A percentile compares a stretch with the other conserved stretches of the same genome.
Evolutionary conservation across 2,797 vertebrate genomes (phyloP).

Genomic region (Parauchenoglanis ngamensis): DNA sequence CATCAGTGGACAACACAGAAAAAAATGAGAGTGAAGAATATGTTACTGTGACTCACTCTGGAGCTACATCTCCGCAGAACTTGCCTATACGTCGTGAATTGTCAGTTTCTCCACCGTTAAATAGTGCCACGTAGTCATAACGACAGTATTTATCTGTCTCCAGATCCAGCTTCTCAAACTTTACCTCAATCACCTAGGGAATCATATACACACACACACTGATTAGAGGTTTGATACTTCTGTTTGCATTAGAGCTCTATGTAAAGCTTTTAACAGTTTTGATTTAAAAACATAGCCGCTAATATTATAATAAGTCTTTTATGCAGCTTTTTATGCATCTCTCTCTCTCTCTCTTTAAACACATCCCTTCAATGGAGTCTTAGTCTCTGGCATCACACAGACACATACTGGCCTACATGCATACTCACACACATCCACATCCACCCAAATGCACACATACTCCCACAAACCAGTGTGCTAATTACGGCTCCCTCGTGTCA

Average conservation of each 20-base stretch:
- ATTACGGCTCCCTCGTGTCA: constrained; percentile 11
- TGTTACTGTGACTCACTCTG: constrained; percentile 74
- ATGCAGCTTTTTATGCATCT: constrained; percentile 38
- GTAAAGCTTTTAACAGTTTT: not conserved
- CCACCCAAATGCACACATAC: constrained; percentile 26
- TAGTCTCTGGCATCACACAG: constrained; percentile 54
- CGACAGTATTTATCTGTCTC: constrained; percentile 87
- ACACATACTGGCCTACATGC: constrained; percentile 30
- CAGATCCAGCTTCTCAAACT: constrained; percentile 87
- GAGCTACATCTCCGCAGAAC: constrained; percentile 83
- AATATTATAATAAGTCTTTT: constrained; percentile 42
- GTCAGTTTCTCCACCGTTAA: constrained; percentile 82
- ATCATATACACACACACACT: constrained; percentile 16
- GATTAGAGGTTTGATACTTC: constrained; percentile 1
- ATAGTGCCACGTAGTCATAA: constrained; percentile 89
- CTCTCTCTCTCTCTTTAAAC: constrained; percentile 57
- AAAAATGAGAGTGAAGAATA: not conserved
- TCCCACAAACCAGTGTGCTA: not conserved
- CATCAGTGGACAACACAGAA: not conserved
- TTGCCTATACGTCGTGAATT: constrained; percentile 83
- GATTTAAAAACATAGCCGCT: constrained; percentile 3
- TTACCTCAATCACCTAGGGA: constrained; percentile 82
- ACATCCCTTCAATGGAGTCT: constrained; percentile 70
- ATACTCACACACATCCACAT: not conserved
- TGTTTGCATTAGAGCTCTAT: not conserved